Percentiles rank a stretch among this genome's conserved stretches.
Conservation (phyloP, 1,140 invertebrate genomes). For the Drosophila rhopaloa region DNA sequence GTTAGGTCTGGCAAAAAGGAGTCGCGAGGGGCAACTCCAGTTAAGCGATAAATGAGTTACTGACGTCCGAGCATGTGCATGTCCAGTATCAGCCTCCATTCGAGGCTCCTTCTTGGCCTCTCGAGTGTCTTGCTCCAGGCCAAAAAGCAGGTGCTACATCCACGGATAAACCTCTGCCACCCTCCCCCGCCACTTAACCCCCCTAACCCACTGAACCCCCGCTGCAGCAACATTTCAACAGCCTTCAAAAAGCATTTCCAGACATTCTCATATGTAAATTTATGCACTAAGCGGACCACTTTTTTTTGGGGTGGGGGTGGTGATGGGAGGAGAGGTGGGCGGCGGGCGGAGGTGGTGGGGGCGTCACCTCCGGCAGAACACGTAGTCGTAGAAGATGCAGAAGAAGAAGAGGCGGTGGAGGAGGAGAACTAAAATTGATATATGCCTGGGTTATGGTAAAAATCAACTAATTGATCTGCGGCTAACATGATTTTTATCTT, state of each 20-base stretch:
- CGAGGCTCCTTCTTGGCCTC: slow-evolving; percentile 29
- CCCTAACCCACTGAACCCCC: slow-evolving; percentile 28
- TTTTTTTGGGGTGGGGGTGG: slow-evolving; percentile 12
- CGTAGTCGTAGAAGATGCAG: slow-evolving; percentile 21
- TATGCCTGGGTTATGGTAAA: slow-evolving; percentile 67
- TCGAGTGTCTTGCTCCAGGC: slow-evolving; percentile 41
- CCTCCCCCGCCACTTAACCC: slow-evolving; percentile 4
- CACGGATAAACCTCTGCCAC: slow-evolving; percentile 25
- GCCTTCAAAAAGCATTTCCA: slow-evolving; percentile 80
- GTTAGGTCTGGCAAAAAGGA: neutral
- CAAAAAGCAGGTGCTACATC: slow-evolving; percentile 44
- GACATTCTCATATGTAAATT: slow-evolving; percentile 79
- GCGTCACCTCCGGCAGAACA: slow-evolving; percentile 31
- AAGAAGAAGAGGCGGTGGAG: slow-evolving; percentile 17
- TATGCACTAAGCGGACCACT: slow-evolving; percentile 58
- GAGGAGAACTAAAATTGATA: slow-evolving; percentile 68
- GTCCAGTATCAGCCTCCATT: slow-evolving; percentile 63
- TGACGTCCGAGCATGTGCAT: slow-evolving; percentile 77
- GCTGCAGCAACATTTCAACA: slow-evolving; percentile 76
- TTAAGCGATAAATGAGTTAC: slow-evolving; percentile 83
- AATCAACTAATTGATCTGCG: slow-evolving; percentile 83
- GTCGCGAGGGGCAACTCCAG: slow-evolving; percentile 23
- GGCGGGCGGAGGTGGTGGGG: slow-evolving; percentile 14
- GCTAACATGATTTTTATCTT: slow-evolving; percentile 83
- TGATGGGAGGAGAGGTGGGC: slow-evolving; percentile 6